These are phyloP conservation scores for Tarsius wallacei DNA, from an alignment of 2,797 vertebrate genomes.

Conservation along the genomic window DNA sequence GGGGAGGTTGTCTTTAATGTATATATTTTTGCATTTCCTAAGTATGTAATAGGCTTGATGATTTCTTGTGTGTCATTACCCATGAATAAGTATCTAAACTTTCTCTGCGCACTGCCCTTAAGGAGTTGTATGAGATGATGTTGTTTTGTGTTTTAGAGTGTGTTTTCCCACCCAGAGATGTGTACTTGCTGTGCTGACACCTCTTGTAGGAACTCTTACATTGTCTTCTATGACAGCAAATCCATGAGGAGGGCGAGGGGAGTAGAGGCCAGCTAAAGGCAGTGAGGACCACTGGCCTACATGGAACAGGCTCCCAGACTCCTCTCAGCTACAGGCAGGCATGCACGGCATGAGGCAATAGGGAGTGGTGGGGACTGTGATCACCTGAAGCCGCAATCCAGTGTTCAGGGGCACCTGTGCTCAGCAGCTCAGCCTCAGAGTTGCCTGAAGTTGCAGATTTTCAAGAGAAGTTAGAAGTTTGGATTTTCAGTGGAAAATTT, in stretches of 20 bases:
- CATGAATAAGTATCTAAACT: slow-evolving; percentile 31
- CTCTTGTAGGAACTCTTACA: neutral
- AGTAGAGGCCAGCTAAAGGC: neutral
- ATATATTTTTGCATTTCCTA: slow-evolving; percentile 50
- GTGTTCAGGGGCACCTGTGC: neutral
- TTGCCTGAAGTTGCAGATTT: slow-evolving; percentile 6
- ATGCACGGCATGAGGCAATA: neutral
- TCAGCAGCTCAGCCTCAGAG: neutral
- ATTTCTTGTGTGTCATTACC: slow-evolving; percentile 54
- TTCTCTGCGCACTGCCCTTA: neutral
- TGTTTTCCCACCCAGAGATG: neutral
- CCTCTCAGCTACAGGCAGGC: neutral
- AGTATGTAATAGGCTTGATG: slow-evolving; percentile 43
- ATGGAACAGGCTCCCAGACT: neutral
- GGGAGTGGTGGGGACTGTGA: too few species aligned
- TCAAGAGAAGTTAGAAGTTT: slow-evolving; percentile 50
- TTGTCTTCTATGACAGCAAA: neutral
- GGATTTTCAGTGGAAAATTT: neutral
- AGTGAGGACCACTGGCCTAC: neutral
- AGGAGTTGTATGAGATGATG: neutral
- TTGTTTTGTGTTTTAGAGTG: slow-evolving; percentile 29
- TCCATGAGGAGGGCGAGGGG: neutral
- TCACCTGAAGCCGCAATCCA: neutral
- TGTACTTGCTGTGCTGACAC: too few species aligned
- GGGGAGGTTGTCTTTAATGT: neutral